Conservation (phyloP, 2,797 vertebrate species). For the Gymnoscopelus microlampas region DNA sequence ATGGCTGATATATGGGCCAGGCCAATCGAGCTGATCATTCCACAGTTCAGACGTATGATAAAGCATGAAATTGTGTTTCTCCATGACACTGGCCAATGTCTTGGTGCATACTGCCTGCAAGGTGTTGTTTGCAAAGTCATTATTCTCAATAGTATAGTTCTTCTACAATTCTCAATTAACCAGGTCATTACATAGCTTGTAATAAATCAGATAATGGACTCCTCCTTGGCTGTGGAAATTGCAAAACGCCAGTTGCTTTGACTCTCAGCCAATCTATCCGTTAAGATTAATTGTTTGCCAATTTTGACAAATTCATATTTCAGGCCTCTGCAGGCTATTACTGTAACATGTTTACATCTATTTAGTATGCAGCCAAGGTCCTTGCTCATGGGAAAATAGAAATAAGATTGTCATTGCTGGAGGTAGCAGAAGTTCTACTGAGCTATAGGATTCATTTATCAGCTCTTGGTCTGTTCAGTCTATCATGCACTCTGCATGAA, state of each 20-base stretch:
- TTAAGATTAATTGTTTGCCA: constrained; percentile 29
- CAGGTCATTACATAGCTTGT: no score
- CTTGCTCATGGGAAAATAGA: constrained; percentile 42
- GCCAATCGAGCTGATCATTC: no score
- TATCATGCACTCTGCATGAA: constrained; percentile 13
- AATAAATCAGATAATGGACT: no score
- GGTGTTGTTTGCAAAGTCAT: no score
- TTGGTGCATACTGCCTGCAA: no score
- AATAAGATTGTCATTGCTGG: constrained; percentile 33
- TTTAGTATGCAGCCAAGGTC: constrained; percentile 37
- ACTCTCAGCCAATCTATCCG: constrained; percentile 24
- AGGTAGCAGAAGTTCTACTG: constrained; percentile 44
- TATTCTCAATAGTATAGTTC: no score
- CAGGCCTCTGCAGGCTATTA: constrained; percentile 22
- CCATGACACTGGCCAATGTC: no score
- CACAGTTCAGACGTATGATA: no score
- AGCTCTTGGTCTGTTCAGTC: constrained; percentile 20
- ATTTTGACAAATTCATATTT: constrained; percentile 37
- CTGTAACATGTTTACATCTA: constrained; percentile 12
- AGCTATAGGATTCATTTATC: constrained; percentile 41
- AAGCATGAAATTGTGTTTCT: no score
- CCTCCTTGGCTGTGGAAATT: constrained; percentile 10
- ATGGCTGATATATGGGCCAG: no score
- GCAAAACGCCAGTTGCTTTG: constrained; percentile 18
- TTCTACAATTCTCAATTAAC: no score